Evolutionary conservation across 2,113 vertebrate species (phyloP).

Genomic region (Eonycteris spelaea): DNA sequence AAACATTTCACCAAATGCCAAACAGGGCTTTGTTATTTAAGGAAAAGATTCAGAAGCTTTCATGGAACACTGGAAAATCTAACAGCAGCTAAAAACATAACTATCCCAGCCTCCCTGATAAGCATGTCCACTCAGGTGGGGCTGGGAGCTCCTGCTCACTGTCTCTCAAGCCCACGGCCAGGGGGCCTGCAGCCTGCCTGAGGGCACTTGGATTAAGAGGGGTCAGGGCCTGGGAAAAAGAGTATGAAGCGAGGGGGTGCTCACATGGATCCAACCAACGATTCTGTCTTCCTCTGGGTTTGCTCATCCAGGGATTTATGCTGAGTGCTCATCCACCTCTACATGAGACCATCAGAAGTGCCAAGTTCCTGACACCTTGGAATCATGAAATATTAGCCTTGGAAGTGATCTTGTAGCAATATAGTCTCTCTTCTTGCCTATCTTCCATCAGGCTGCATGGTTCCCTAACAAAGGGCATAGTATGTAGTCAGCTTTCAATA

Average conservation of each 20-base stretch:
- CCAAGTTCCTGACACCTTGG: not conserved
- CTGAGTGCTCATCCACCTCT: not conserved
- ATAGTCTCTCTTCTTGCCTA: not conserved
- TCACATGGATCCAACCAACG: not conserved
- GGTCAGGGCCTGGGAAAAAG: not conserved
- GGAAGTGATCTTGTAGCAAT: not conserved
- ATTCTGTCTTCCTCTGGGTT: not conserved
- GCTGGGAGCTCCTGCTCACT: not conserved
- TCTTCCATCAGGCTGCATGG: not conserved
- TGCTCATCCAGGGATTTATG: not conserved
- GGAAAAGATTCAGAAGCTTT: constrained; percentile 63
- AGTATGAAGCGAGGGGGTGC: not conserved
- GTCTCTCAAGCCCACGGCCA: not conserved
- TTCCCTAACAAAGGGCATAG: not conserved
- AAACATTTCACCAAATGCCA: constrained; percentile 46
- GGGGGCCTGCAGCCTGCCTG: not conserved
- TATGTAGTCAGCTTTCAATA: not conserved
- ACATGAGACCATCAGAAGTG: accelerated
- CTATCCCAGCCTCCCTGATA: not conserved
- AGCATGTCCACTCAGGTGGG: not conserved
- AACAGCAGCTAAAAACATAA: constrained; percentile 25
- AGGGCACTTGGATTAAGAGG: not conserved
- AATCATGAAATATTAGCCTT: not conserved
- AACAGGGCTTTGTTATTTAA: constrained; percentile 47
- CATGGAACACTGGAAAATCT: constrained; percentile 69